Evolutionary conservation across 2,113 vertebrate genomes (phyloP), one percentile per base, ranked within the genome.

Genomic region (Hystrix brachyura): DNA sequence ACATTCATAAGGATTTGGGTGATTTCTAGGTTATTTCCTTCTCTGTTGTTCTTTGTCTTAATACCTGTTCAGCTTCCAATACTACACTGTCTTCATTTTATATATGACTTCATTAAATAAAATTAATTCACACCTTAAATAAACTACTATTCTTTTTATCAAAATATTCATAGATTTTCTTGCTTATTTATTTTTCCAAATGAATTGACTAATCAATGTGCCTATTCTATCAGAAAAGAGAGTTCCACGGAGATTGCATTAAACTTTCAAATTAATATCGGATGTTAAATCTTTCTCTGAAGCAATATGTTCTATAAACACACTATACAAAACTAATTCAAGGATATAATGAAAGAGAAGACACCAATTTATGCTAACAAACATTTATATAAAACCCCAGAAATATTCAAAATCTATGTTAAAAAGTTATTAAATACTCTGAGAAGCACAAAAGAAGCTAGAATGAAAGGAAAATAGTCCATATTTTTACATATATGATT

Each of bases 151-250:
- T 64, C 7, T 87, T 91, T 59, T 11, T 53, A 57, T 80, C 11
- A 76, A 18, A 8, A 81, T 10, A 80, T 85, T 91, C 27, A 43
- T 55, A 29, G 46, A 7, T 89, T 2, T 57, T 51, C 32, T 51
- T 94, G 71, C 32, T 57, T 87, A 43, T 60, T 82, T 88, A 23
- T 65, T 78, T 87, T 96, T 62, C 51, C 25, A 93, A 82, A 59
- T 86, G 13, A 38, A 93, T 85, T 57, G 5, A 9, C 8, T 62
- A 62, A 53, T 74, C 32, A 69, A 51, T 29, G 38, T 46, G 10
- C n/a, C 7, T 13, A 11, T 23, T 11, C 34, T 17, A 57, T 57
- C 19, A 43, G 81, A 14, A 72, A 78, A 46, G n/a, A 29, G 0
- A 86, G 71, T 82, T 94, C 7, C 17, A 88, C 10, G 67, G 23